These are phyloP conservation scores for Allolobophora icterica DNA, from an alignment of 2,888 invertebrate genomes.

Conservation along the genomic window DNA sequence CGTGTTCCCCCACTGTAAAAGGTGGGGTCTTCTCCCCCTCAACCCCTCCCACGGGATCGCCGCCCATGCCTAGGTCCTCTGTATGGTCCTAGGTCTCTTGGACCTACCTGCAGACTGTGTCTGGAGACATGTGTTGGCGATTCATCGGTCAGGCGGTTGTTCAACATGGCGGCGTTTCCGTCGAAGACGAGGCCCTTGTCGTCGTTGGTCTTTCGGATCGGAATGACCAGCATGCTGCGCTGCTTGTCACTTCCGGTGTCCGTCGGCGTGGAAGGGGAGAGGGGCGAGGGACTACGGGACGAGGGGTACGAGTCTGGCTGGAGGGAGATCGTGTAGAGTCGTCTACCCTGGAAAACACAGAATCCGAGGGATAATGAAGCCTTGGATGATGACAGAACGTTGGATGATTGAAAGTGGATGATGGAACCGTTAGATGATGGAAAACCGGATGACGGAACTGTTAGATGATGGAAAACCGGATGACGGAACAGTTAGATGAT, in stretches of 20 bases:
- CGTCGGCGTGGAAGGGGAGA: conserved; percentile 7
- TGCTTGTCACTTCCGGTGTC: neutral
- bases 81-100: neutral
- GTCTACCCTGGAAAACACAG: neutral
- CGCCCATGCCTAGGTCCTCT: neutral
- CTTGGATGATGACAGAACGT: no score
- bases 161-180: neutral
- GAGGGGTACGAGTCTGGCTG: neutral
- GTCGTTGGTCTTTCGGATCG: neutral
- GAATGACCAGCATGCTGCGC: conserved; percentile 19
- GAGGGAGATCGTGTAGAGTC: neutral
- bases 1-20: no score
- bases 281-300: conserved; percentile 7
- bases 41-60: no score
- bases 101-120: neutral
- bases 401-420: no score
- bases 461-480: no score
- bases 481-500: no score
- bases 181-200: neutral
- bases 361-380: no score
- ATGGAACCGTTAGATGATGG: no score
- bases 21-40: no score
- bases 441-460: no score
- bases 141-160: neutral
- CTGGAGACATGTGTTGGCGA: neutral